Conservation (phyloP, 2,888 invertebrate species). For the Drosophila kuntzei region DNA sequence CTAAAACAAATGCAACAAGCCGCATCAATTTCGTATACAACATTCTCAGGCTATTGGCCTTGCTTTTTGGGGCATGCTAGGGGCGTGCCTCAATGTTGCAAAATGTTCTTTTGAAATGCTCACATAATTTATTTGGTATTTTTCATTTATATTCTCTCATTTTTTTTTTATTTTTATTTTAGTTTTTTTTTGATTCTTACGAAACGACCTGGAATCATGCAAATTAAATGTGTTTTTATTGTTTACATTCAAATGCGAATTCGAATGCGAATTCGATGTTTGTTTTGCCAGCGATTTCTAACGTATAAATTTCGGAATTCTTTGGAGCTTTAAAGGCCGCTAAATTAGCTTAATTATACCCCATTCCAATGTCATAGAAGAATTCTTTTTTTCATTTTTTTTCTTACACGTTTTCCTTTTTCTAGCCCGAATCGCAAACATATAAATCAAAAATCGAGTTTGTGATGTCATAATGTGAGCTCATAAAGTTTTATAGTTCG, state of each 20-base stretch:
- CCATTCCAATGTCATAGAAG: constrained; percentile 67
- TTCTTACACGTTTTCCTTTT: neutral
- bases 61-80: constrained; percentile 45
- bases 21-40: constrained; percentile 68
- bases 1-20: constrained; percentile 47
- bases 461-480: constrained; percentile 71
- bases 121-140: constrained; percentile 73
- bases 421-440: constrained; percentile 22
- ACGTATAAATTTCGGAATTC: constrained; percentile 40
- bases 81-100: constrained; percentile 66
- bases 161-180: constrained; percentile 5
- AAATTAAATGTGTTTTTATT: constrained; percentile 66
- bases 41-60: constrained; percentile 66
- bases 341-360: constrained; percentile 75
- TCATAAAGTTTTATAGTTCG: constrained; percentile 38
- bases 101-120: constrained; percentile 73
- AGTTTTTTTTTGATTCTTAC: constrained; percentile 46
- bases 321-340: constrained; percentile 55
- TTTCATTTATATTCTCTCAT: constrained; percentile 28
- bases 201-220: constrained; percentile 74
- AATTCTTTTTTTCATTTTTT: constrained; percentile 34
- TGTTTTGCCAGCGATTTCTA: constrained; percentile 38
- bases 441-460: constrained; percentile 53
- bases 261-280: constrained; percentile 32
- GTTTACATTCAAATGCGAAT: constrained; percentile 53